These are phyloP conservation scores for Pherbina coryleti DNA, from an alignment of 2,888 invertebrate genomes.

Conservation along the genomic window DNA sequence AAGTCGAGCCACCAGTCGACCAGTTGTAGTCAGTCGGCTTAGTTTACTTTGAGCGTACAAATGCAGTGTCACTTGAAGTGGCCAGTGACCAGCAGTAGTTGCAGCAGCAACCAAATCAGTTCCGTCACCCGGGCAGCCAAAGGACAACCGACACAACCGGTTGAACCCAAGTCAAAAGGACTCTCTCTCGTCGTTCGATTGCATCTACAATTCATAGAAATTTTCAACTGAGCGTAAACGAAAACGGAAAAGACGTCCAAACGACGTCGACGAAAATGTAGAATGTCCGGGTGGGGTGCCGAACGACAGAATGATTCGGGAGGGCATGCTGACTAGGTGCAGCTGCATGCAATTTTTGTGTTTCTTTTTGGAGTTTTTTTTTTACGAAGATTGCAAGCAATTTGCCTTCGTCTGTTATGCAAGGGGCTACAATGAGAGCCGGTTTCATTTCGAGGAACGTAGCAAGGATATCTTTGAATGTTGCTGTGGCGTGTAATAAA, in stretches of 20 bases:
- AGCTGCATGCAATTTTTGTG: conserved; percentile 11
- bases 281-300: neutral
- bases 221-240: conserved; percentile 64
- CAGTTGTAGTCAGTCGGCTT: conserved; percentile 26
- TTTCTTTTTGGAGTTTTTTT: conserved; percentile 4
- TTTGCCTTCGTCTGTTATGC: conserved; percentile 46
- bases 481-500: neutral
- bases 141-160: conserved; percentile 15
- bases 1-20: conserved; percentile 8
- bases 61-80: conserved; percentile 17
- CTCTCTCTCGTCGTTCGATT: conserved; percentile 55
- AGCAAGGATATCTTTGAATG: conserved; percentile 11
- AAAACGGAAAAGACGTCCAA: conserved; percentile 59
- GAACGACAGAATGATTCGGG: neutral
- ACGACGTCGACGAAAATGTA: conserved; percentile 45
- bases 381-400: conserved; percentile 43
- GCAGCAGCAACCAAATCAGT: conserved; percentile 3
- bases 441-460: conserved; percentile 16
- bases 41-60: conserved; percentile 25
- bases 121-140: conserved; percentile 12
- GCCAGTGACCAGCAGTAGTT: conserved; percentile 1
- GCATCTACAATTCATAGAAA: conserved; percentile 68
- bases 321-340: neutral
- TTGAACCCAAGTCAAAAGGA: conserved; percentile 4
- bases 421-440: neutral